phyloP scores from a whole-genome alignment of 2,113 vertebrate species.

The Tympanuchus pallidicinctus region DNA sequence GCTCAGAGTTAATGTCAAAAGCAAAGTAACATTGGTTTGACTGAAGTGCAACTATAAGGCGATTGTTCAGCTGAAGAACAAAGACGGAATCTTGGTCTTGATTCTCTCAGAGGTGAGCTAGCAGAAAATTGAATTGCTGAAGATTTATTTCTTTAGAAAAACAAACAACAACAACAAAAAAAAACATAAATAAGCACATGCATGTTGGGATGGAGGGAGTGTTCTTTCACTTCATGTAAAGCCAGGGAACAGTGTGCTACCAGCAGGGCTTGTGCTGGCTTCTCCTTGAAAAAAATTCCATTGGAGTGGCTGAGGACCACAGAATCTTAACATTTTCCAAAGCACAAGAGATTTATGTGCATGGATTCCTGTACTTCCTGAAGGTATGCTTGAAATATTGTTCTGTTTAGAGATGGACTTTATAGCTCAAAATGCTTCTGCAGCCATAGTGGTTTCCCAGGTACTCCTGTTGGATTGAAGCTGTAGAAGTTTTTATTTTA shows the following conservation, averaged over 20 bases:
- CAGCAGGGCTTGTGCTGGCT: not conserved
- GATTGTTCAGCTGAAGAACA: not conserved
- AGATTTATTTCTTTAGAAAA: not conserved
- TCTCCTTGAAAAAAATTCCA: not conserved
- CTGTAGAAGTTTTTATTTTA: not conserved
- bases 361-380: not conserved
- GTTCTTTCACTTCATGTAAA: not conserved
- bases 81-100: not conserved
- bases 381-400: not conserved
- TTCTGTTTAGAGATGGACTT: not conserved
- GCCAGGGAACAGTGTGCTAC: not conserved
- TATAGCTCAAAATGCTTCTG: not conserved
- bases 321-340: not conserved
- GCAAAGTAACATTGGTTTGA: not conserved
- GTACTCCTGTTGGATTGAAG: not conserved
- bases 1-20: not conserved
- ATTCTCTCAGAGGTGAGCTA: not conserved
- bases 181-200: not conserved
- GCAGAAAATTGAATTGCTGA: accelerated
- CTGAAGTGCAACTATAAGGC: accelerated
- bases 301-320: not conserved
- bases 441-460: not conserved
- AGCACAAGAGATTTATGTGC: not conserved
- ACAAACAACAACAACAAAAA: no score
- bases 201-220: not conserved